Evolutionary conservation across 2,797 vertebrate genomes (phyloP), one percentile per base, ranked within the genome.

Genomic region (Halcyon badia): DNA sequence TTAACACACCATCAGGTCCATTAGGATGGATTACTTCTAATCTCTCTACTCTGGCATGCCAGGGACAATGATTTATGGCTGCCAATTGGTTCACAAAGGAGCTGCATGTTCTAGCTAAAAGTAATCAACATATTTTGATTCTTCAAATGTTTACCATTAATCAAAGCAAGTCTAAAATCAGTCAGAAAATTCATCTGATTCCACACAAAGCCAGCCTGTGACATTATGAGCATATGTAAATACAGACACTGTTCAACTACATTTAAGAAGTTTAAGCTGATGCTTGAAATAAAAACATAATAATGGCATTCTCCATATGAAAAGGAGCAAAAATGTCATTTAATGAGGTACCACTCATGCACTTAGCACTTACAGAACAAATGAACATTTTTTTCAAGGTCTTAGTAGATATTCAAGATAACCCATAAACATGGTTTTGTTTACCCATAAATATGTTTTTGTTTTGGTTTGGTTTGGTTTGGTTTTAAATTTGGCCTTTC

Each of bases 1-100:
- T 61, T 90, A 42, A 79, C 37, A n/a, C 3, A 2, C 37, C 35
- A 80, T 84, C 85, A 66, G n/a, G 42, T 77, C 78, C 75, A 79
- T 92, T 89, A 89, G 61, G 26, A 64, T 57, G 78, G 73, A 91
- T 90, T 83, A 68, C 60, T 87, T 88, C 58, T 90, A 93, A 88
- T 80, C 66, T 66, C 90, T 51, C 54, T 73, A 37, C 82, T 94
- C 70, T 93, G 49, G 56, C 31, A 49, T 26, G 13, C 41, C 73
- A 77, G 20, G 20, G 35, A 70, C 37, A 82, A 54, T 33, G 48
- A 92, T 95, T 93, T 90, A 92, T 44, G 48, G 9, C 19, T 79
- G 58, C 18, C 90, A 90, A 20, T 92, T 94, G 21, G 11, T 87
- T 91, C 62, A 79, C 35, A 89, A 42, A 60, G 64, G 83, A 90